phyloP scores from a whole-genome alignment of 2,113 vertebrate genomes.

The Coryphaenoides rupestris region DNA sequence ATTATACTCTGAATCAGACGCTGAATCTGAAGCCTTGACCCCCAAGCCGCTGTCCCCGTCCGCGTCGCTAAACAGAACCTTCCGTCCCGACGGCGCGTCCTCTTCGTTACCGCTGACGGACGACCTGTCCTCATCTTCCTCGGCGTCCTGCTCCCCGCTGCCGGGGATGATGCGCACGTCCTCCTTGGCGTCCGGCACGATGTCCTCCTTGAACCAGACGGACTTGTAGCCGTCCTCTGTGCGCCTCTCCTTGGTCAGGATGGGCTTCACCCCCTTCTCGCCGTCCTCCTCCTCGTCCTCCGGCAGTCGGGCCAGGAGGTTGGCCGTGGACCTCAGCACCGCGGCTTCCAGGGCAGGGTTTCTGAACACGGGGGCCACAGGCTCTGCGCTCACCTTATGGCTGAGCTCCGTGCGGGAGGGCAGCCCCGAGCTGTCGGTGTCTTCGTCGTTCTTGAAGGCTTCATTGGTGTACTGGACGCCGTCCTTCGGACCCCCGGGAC shows the following conservation, averaged over 20 bases:
- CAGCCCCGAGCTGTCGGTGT: conserved; percentile 26
- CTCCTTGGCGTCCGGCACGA: conserved; percentile 69
- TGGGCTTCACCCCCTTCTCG: conserved; percentile 78
- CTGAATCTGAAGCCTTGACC: conserved; percentile 36
- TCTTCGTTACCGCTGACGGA: conserved; percentile 5
- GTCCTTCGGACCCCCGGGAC: conserved; percentile 42
- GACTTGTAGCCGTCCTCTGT: conserved; percentile 78
- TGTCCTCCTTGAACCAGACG: conserved; percentile 80
- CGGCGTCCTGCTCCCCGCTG: conserved; percentile 46
- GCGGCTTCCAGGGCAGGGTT: background rate
- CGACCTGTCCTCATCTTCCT: conserved; percentile 41
- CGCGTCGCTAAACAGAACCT: conserved; percentile 31
- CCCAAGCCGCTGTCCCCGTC: conserved; percentile 53
- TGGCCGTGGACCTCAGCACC: background rate
- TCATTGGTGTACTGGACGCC: conserved; percentile 67
- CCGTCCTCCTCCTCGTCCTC: conserved; percentile 38
- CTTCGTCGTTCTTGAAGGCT: conserved; percentile 57
- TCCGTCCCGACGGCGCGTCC: background rate
- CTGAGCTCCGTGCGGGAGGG: background rate
- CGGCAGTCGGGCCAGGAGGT: background rate
- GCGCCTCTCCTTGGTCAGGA: conserved; percentile 76
- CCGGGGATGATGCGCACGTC: conserved; percentile 73
- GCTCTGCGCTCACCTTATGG: too few relatives aligned
- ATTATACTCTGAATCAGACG: conserved; percentile 17
- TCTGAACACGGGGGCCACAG: background rate